Evolutionary conservation across 1,140 invertebrate genomes (phyloP), one percentile per base, ranked within the genome.

Genomic region (Penaeus japonicus): DNA sequence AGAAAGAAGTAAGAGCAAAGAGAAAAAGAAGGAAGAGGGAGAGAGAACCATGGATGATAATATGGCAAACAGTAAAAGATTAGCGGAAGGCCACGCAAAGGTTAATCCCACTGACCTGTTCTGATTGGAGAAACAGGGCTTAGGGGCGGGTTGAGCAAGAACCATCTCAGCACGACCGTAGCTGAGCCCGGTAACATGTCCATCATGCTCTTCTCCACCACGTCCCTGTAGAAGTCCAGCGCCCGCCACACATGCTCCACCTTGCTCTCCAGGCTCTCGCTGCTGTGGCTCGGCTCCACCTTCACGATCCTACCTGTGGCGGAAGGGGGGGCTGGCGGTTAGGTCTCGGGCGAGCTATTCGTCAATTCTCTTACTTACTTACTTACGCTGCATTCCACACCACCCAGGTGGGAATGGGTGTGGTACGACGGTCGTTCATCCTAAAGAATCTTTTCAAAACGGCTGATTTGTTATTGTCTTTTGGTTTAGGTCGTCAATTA

Each of bases 171-270:
- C 87, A 98, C 96, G 91, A 98, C 96, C 22, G 97, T 98, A 82
- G 97, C 97, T 92, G 97, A 97, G 59, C 97, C 97, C 0, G 97
- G 96, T 87, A 98, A 93, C 94, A 98, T 97, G 93, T 98, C 97
- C 89, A 97, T 93, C 93, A 96, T 98, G 92, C 97, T 96, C 93
- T 97, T 97, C 84, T 96, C 95, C 79, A 98, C 97, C 47, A 97
- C 97, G 94, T 98, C 97, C 73, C 96, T 95, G 92, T 98, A 97
- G 93, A 97, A 97, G 91, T 95, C 95, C 80, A 97, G 93, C 20
- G 96, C 96, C 92, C 96, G 95, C 91, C 95, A 95, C 87, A 96
- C 95, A 94, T 96, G 93, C 53, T 87, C 85, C 53, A 90, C 81
- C 59, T 85, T 85, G 47, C 39, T 62, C 57, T 90, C 81, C 54